Evolutionary conservation across 1,140 invertebrate genomes (phyloP), one percentile per base, ranked within the genome.

Genomic region (Drosophila chauvacae): DNA sequence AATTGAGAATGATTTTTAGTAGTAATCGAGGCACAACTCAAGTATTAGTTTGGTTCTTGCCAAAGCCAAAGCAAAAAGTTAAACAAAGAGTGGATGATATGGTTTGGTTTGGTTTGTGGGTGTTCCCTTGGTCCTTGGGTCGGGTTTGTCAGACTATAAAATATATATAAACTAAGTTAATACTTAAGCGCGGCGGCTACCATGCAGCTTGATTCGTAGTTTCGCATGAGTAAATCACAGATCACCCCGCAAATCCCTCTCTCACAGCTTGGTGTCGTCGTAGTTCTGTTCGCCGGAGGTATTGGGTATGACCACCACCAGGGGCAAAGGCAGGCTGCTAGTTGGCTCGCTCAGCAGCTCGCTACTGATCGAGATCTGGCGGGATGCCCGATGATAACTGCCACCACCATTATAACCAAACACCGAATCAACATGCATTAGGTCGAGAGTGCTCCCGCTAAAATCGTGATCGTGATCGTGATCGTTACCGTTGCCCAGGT

Each of bases 251-350:
- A 65, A 65, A 23, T 65, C n/a, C 10, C 60, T 30, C 60, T 30
- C 73, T 86, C 84, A 92, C 69, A 92, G 77, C 68, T 88, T 85
- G 44, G 91, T 92, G 77, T 92, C 91, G 42, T 88, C 87, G 45
- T 91, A 81, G 47, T 47, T 51, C 14, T 59, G 59, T 63, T 90
- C 83, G 51, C 77, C 79, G 48, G 70, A 58, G 28, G n/a, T 30
- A 84, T 92, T 91, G 47, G 91, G 91, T 64, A 92, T 86, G 56
- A 92, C 88, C 58, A 92, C 86, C 71, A 92, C 91, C 68, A 85
- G 81, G 39, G 91, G 91, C 60, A 92, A 70, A 18, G 50, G 48
- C 48, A 51, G 44, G 63, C 80, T 79, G 35, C 14, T 11, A 2
- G 20, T 5, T 33, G 84, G 41, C 11, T 90, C 87, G 65, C 70